A percentile compares a stretch with the other conserved stretches of the same genome.
Evolutionary conservation across 1,140 invertebrate genomes (phyloP).

Genomic region (Lordiphosa stackelbergi): DNA sequence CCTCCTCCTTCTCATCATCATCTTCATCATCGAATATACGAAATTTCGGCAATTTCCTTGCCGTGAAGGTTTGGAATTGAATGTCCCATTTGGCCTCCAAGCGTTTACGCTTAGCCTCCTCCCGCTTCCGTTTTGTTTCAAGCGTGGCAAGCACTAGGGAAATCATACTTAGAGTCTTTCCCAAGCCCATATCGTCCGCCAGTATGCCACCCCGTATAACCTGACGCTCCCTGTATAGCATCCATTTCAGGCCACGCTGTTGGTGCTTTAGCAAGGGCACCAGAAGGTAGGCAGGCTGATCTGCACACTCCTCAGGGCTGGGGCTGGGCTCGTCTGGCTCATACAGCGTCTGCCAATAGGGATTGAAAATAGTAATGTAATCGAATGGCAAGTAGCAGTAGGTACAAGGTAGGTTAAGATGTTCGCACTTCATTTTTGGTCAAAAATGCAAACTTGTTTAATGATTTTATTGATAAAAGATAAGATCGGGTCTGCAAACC

Average conservation of each 20-base stretch:
- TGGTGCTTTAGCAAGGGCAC: constrained; percentile 40
- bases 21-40: too few species aligned
- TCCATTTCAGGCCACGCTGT: constrained; percentile 85
- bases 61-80: not conserved
- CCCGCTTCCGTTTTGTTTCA: constrained; percentile 7
- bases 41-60: too few species aligned
- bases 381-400: too few species aligned
- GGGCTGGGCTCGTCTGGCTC: constrained; percentile 14
- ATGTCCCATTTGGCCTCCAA: constrained; percentile 9
- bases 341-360: constrained; percentile 25
- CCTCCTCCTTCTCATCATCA: not conserved
- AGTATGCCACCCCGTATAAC: constrained; percentile 53
- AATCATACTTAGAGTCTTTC: constrained; percentile 94
- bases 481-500: too few species aligned
- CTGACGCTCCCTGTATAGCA: constrained; percentile 89
- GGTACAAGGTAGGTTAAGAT: too few species aligned
- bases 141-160: constrained; percentile 81
- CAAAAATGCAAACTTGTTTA: too few species aligned
- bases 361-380: too few species aligned
- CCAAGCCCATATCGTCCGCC: constrained; percentile 58
- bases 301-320: constrained; percentile 4
- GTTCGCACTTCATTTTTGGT: too few species aligned
- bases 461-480: too few species aligned
- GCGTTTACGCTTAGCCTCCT: not conserved
- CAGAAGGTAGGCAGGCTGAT: constrained; percentile 22